Percentiles rank a stretch among this genome's conserved stretches.
Evolutionary conservation across 2,113 vertebrate genomes (phyloP).

Genomic region (Ceuthmochares aereus): DNA sequence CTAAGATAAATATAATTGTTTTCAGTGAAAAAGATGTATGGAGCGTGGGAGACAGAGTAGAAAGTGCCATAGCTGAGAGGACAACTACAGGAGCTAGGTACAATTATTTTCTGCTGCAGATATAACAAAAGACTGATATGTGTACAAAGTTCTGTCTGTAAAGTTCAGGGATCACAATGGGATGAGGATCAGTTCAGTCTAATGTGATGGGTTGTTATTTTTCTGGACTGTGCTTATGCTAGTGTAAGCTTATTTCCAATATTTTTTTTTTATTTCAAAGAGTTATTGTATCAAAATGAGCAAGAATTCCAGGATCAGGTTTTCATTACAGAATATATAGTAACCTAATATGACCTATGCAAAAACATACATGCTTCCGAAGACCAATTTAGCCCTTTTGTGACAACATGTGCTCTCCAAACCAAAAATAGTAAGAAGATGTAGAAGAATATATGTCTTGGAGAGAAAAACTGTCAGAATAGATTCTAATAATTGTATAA

Average conservation of each 20-base stretch:
- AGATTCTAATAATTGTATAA: not conserved
- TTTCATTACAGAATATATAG: not conserved
- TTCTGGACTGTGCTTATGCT: not conserved
- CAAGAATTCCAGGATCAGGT: not conserved
- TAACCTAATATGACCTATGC: not conserved
- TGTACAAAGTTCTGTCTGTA: not conserved
- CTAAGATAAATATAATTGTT: not conserved
- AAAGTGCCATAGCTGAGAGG: not conserved
- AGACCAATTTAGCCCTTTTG: not conserved
- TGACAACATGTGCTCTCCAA: not conserved
- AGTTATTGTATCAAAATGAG: fast-evolving
- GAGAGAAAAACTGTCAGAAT: not conserved
- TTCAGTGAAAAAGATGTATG: not conserved
- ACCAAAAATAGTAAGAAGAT: not conserved
- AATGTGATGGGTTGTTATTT: not conserved
- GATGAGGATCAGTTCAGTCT: not conserved
- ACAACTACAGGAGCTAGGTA: not conserved
- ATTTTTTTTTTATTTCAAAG: not conserved
- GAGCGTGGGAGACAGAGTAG: not conserved
- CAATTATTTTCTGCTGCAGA: not conserved
- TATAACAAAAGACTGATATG: not conserved
- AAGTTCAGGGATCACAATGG: not conserved
- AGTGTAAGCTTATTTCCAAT: not conserved
- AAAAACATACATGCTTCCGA: not conserved
- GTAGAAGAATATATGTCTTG: not conserved